Percentiles rank a stretch among this genome's conserved stretches.
Conservation (phyloP, 2,888 invertebrate species). For the Meganola albula region DNA sequence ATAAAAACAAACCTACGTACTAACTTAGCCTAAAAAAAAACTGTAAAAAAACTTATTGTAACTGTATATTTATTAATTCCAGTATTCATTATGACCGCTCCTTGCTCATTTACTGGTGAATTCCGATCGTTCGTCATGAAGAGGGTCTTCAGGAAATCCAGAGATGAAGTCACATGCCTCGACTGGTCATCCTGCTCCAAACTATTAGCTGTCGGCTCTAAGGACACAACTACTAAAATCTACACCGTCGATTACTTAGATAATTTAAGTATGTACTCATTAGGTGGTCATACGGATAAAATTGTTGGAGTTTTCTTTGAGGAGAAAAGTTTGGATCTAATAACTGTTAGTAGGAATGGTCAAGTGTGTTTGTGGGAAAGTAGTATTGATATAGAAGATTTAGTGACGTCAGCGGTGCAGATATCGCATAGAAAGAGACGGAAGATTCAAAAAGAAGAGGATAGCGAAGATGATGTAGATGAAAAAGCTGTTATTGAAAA, state of each 20-base stretch:
- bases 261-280: constrained; percentile 85
- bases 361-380: constrained; percentile 92
- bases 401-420: constrained; percentile 75
- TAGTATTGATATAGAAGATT: constrained; percentile 82
- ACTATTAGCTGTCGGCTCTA: constrained; percentile 92
- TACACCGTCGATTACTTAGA: constrained; percentile 85
- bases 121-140: constrained; percentile 93
- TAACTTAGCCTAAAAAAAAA: neutral
- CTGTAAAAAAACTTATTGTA: too few species aligned
- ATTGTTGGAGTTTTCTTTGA: constrained; percentile 94
- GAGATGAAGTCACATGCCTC: constrained; percentile 89
- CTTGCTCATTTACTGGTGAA: constrained; percentile 86
- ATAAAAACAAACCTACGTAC: too few species aligned
- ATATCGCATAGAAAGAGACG: constrained; percentile 70
- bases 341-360: constrained; percentile 90
- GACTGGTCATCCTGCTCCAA: constrained; percentile 96
- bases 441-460: constrained; percentile 56
- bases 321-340: constrained; percentile 88
- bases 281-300: constrained; percentile 91
- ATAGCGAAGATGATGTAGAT: constrained; percentile 83
- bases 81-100: constrained; percentile 92
- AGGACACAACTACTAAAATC: constrained; percentile 91
- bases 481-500: constrained; percentile 76
- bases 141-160: constrained; percentile 87
- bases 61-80: too few species aligned